Conservation (phyloP, 1,140 invertebrate genomes). For the Zaprionus capensis region DNA sequence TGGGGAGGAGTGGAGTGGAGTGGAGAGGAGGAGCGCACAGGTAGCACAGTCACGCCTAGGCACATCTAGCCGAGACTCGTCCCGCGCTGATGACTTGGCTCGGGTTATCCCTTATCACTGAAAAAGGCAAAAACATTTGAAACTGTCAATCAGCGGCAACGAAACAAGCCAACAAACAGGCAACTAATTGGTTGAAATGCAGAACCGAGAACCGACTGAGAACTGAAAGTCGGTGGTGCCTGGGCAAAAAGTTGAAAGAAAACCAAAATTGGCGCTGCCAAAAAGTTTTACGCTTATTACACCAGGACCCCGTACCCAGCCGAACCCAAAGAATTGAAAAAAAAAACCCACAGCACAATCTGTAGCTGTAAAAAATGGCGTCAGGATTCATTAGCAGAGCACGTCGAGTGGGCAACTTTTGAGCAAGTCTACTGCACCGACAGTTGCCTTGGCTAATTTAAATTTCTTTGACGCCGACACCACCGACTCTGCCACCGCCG, state of each 20-base stretch:
- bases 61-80: constrained; percentile 13
- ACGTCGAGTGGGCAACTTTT: constrained; percentile 61
- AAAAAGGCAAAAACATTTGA: constrained; percentile 56
- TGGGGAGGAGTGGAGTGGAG: background rate
- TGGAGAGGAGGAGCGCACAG: constrained; percentile 42
- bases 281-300: constrained; percentile 81
- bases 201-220: constrained; percentile 8
- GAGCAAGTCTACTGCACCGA: constrained; percentile 60
- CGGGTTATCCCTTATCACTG: constrained; percentile 61
- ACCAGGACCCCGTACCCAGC: constrained; percentile 43
- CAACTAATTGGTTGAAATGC: constrained; percentile 79
- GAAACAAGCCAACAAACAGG: constrained; percentile 60
- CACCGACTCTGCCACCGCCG: background rate
- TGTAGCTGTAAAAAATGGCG: constrained; percentile 56
- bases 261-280: constrained; percentile 54
- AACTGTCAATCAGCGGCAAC: constrained; percentile 72
- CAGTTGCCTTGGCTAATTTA: constrained; percentile 72
- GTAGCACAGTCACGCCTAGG: constrained; percentile 57
- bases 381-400: constrained; percentile 78
- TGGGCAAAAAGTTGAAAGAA: constrained; percentile 45
- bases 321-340: constrained; percentile 24
- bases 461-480: constrained; percentile 73
- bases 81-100: constrained; percentile 1
- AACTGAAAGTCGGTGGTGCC: constrained; percentile 36
- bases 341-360: constrained; percentile 35